Evolutionary conservation across 2,888 invertebrate species (phyloP).

Genomic region (Pachymerium ferrugineum): DNA sequence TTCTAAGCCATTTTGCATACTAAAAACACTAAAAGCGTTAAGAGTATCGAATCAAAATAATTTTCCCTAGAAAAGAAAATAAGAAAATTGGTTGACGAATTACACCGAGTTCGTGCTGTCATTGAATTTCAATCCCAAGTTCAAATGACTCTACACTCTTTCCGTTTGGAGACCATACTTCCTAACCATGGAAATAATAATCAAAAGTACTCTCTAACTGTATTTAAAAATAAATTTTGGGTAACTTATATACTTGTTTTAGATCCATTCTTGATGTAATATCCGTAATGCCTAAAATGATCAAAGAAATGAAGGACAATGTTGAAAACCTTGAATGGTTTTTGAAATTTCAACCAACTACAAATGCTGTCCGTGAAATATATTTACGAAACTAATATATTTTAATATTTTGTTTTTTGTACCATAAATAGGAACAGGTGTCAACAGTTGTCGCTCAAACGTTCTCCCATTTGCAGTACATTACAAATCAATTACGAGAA

Average conservation of each 20-base stretch:
- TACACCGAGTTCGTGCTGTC: not conserved
- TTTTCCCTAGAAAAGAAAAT: not conserved
- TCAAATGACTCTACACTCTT: not conserved
- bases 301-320: not conserved
- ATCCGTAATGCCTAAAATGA: not conserved
- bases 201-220: too few relatives aligned
- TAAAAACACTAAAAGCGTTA: too few relatives aligned
- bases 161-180: not conserved
- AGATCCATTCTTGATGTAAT: not conserved
- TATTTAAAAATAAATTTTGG: too few relatives aligned
- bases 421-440: not conserved
- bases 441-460: not conserved
- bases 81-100: not conserved
- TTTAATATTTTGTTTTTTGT: not conserved
- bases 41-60: too few relatives aligned
- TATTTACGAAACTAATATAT: not conserved
- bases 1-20: too few relatives aligned
- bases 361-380: not conserved
- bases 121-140: not conserved
- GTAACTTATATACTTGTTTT: not conserved
- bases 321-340: not conserved
- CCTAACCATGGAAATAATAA: not conserved
- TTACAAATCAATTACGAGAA: not conserved
- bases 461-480: not conserved
- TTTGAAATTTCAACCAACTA: not conserved